Evolutionary conservation across 2,888 invertebrate species (phyloP), one percentile per base, ranked within the genome.

Genomic region (Willowsia nigromaculata): DNA sequence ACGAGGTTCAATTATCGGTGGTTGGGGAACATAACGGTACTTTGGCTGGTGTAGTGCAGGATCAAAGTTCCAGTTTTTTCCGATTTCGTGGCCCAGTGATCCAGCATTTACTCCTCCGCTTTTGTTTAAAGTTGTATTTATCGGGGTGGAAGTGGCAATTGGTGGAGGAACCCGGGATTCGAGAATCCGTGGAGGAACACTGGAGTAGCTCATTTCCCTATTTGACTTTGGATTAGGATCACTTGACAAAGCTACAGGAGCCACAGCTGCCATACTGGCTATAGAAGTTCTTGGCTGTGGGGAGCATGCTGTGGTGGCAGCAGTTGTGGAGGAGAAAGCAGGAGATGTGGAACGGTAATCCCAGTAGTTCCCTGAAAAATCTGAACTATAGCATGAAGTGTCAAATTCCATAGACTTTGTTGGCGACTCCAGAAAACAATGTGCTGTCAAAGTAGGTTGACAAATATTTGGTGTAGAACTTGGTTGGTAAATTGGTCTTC

Each of bases 21-120:
- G 95, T 27, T 95, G 95, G 47, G 95, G 94, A 84, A 93, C 92
- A 94, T 97, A 97, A 88, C 97, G 96, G 93, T 95, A 96, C 92
- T 95, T 95, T 37, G 97, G 97, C 78, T 96, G 95, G 94, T 97
- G 97, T 59, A 95, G 95, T 91, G 95, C 95, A 7, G 97, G 96
- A 94, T 97, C 96, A 93, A 96, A 97, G 83, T 95, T 95, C 94
- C 92, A 92, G 65, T 89, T 91, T 89, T 89, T 91, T 9, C 91
- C 89, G 33, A 89, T 40, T 30, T 91, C 88, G 13, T 86, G 83
- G 4, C 62, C 53, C 13, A 71, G 33, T 65, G 78, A 65, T 88
- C 90, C 82, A 74, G 40, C 13, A 13, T 56, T 65, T 43, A 56
- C 40, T 50, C 43, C 53, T 53, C 30, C 53, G 3, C 80, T 25